These are phyloP conservation scores for Cyprinella venusta DNA, from an alignment of 2,797 vertebrate genomes.

Conservation along the genomic window DNA sequence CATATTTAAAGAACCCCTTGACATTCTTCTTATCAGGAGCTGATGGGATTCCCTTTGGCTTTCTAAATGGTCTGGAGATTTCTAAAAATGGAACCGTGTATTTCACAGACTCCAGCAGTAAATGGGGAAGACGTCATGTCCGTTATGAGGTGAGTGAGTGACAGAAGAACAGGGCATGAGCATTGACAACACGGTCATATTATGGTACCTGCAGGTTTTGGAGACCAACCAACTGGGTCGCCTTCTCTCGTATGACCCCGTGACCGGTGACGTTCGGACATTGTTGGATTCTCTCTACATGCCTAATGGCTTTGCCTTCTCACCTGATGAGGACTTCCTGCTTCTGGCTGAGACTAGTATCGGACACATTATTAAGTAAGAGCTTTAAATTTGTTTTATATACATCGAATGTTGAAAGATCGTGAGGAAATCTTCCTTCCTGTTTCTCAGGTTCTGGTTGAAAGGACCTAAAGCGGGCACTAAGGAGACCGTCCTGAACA, in stretches of 20 bases:
- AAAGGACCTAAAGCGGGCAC: conserved; percentile 72
- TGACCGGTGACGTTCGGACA: conserved; percentile 57
- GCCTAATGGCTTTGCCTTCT: conserved; percentile 77
- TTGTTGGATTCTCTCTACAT: conserved; percentile 76
- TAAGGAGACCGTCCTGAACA: conserved; percentile 74
- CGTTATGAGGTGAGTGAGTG: conserved; percentile 72
- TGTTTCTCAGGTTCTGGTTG: conserved; percentile 73
- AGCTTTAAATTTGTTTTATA: neutral
- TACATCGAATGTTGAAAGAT: neutral
- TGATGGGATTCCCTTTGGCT: conserved; percentile 75
- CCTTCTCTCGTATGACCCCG: conserved; percentile 72
- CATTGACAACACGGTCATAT: neutral
- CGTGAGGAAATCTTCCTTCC: neutral
- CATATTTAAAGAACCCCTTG: neutral
- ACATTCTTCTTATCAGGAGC: conserved; percentile 64
- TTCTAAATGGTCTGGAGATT: conserved; percentile 79
- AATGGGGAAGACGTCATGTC: conserved; percentile 78
- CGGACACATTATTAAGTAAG: conserved; percentile 71
- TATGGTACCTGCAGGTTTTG: conserved; percentile 67
- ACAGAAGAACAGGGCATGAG: neutral
- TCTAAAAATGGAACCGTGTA: conserved; percentile 71
- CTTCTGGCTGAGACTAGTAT: conserved; percentile 79
- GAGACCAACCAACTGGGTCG: conserved; percentile 77
- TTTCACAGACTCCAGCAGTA: conserved; percentile 81
- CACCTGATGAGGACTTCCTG: conserved; percentile 73